Evolutionary conservation across 1,140 invertebrate genomes (phyloP).

Genomic region (Caenorhabditis brenneri): DNA sequence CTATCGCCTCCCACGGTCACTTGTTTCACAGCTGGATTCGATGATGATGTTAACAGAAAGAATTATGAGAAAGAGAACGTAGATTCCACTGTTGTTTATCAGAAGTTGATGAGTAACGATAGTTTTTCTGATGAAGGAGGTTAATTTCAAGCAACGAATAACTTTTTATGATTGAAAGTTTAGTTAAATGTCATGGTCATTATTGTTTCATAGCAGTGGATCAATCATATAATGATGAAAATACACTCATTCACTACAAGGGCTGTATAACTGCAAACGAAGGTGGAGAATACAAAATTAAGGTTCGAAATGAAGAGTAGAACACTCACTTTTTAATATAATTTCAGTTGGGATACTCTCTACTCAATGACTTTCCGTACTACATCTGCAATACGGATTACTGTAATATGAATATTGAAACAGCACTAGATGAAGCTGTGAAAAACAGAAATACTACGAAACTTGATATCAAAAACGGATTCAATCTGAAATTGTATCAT

Average conservation of each 20-base stretch:
- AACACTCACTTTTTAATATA: too few species aligned
- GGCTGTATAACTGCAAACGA: not conserved
- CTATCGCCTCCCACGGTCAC: not conserved
- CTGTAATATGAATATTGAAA: not conserved
- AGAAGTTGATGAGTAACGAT: not conserved
- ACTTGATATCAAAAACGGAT: too few species aligned
- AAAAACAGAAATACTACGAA: too few species aligned
- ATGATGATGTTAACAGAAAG: not conserved
- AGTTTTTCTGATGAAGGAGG: not conserved
- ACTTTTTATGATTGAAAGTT: not conserved
- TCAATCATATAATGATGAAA: not conserved
- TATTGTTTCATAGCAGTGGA: not conserved
- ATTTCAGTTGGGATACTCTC: not conserved
- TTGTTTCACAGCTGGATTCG: not conserved
- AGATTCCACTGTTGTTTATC: not conserved
- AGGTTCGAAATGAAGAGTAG: not conserved
- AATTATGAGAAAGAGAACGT: not conserved
- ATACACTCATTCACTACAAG: not conserved
- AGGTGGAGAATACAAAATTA: not conserved
- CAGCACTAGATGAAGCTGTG: not conserved
- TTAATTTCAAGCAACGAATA: not conserved
- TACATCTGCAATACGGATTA: constrained; percentile 1
- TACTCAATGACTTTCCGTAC: not conserved
- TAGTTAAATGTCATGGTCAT: not conserved
- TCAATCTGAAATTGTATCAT: too few species aligned